Evolutionary conservation across 2,797 vertebrate species (phyloP).

Genomic region (Melopsittacus undulatus): DNA sequence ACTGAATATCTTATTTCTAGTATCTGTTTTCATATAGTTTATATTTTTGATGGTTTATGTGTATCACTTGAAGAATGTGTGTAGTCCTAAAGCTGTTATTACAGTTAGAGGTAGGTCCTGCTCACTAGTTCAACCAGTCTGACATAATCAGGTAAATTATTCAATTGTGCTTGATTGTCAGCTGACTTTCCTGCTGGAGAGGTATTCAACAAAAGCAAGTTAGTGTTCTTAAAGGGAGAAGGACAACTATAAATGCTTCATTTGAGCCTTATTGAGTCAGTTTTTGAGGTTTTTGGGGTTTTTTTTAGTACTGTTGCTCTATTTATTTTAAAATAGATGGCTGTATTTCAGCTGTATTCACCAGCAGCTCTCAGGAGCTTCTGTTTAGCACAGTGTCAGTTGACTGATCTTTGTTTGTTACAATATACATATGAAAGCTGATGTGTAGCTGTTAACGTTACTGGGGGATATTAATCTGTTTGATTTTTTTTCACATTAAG

Average conservation of each 20-base stretch:
- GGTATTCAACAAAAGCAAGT: neutral
- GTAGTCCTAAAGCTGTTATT: neutral
- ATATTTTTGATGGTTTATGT: neutral
- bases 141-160: neutral
- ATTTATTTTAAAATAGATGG: neutral
- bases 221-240: neutral
- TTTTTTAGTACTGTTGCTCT: neutral
- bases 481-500: neutral
- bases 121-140: neutral
- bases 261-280: neutral
- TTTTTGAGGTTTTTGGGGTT: fast-evolving
- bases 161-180: neutral
- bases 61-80: neutral
- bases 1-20: neutral
- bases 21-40: neutral
- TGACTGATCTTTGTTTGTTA: neutral
- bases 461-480: neutral
- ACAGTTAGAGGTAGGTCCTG: neutral
- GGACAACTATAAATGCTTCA: neutral
- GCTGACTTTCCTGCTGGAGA: neutral
- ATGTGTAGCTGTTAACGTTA: neutral
- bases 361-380: neutral
- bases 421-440: neutral
- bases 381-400: neutral
- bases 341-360: neutral